These are phyloP conservation scores for Paratrypauchen microcephalus DNA, from an alignment of 2,797 vertebrate genomes.

Conservation along the genomic window DNA sequence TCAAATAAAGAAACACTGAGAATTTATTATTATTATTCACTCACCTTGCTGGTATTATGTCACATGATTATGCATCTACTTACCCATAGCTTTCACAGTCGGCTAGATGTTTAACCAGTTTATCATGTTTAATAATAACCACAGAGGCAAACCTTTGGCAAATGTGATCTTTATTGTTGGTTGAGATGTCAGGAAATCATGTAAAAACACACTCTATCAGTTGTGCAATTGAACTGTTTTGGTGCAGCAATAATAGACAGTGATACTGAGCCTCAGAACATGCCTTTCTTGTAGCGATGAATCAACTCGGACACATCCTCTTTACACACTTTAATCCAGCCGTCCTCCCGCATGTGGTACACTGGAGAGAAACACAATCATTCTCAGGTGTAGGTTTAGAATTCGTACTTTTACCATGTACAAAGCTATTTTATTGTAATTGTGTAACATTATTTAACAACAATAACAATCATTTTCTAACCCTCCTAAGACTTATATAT, in stretches of 20 bases:
- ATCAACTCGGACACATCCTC: slow-evolving; percentile 81
- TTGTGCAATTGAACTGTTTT: neutral
- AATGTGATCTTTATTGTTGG: slow-evolving; percentile 1
- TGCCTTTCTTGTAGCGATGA: slow-evolving; percentile 73
- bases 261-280: slow-evolving; percentile 57
- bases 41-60: neutral
- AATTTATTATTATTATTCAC: neutral
- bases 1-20: neutral
- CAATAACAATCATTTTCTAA: too few relatives aligned
- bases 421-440: neutral
- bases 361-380: slow-evolving; percentile 61
- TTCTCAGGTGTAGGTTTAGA: neutral
- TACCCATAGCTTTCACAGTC: neutral
- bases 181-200: neutral
- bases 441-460: too few relatives aligned
- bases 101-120: neutral
- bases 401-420: neutral
- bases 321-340: slow-evolving; percentile 84
- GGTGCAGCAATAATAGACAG: neutral
- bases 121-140: neutral
- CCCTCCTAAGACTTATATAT: too few relatives aligned
- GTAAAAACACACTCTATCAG: neutral
- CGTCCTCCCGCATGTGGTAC: slow-evolving; percentile 85
- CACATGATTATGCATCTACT: neutral
- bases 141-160: neutral